Evolutionary conservation across 1,140 invertebrate species (phyloP).

Genomic region (Aethina tumida): DNA sequence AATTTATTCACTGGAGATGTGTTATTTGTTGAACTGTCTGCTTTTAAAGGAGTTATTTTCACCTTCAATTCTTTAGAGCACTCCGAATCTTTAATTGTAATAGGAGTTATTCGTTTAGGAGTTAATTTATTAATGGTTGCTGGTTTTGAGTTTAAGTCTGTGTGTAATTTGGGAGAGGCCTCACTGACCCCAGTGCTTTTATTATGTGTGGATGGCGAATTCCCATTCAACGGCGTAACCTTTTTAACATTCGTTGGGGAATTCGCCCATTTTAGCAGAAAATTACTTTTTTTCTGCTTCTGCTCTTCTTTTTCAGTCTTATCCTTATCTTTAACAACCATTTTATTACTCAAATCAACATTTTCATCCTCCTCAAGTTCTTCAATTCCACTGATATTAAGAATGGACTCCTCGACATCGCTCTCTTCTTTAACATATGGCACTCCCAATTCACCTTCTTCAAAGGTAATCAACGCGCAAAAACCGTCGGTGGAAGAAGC

Average conservation of each 20-base stretch:
- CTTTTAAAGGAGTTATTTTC: conserved; percentile 7
- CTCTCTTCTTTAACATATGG: conserved; percentile 42
- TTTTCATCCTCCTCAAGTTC: conserved; percentile 37
- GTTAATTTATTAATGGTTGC: conserved; percentile 1
- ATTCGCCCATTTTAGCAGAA: conserved; percentile 28
- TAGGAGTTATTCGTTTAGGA: conserved; percentile 11
- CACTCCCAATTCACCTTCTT: conserved; percentile 70
- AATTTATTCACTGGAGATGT: no score
- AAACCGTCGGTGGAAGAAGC: conserved; percentile 93
- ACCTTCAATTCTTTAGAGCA: conserved; percentile 6
- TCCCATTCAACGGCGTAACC: background rate
- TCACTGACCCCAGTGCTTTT: conserved; percentile 4
- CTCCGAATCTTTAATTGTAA: conserved; percentile 4
- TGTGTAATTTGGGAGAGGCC: conserved; percentile 9
- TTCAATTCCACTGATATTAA: conserved; percentile 22
- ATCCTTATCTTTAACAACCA: conserved; percentile 5
- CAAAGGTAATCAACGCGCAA: conserved; percentile 83
- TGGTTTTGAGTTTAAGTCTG: background rate
- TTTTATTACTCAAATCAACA: conserved; percentile 13
- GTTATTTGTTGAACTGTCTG: no score
- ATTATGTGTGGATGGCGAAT: background rate
- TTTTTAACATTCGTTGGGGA: conserved; percentile 21
- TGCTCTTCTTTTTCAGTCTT: conserved; percentile 24
- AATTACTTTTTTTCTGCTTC: conserved; percentile 26
- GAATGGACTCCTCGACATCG: conserved; percentile 28